Evolutionary conservation across 1,140 invertebrate species (phyloP).

Genomic region (Centruroides vittatus): DNA sequence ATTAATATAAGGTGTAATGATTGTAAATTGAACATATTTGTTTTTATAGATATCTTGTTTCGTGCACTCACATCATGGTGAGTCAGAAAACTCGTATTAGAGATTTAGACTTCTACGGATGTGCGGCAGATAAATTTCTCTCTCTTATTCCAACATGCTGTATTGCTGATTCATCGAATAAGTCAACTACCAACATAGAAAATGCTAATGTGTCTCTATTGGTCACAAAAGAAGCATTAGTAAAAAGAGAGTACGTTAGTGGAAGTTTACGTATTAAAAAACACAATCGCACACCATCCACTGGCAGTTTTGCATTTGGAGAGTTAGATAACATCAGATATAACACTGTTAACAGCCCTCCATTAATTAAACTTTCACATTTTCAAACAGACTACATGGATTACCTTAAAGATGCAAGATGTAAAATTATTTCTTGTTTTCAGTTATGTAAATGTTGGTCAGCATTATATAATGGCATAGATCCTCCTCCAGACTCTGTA

Average conservation of each 20-base stretch:
- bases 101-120: constrained; percentile 59
- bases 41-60: constrained; percentile 46
- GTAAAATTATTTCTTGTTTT: constrained; percentile 53
- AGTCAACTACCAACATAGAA: constrained; percentile 19
- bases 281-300: constrained; percentile 11
- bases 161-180: constrained; percentile 11
- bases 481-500: constrained; percentile 27
- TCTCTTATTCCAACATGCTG: constrained; percentile 51
- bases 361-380: too few species aligned
- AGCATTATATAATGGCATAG: constrained; percentile 51
- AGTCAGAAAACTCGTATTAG: constrained; percentile 59
- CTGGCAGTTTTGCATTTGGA: constrained; percentile 13
- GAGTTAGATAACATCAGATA: constrained; percentile 1
- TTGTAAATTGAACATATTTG: not conserved
- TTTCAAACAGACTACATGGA: constrained; percentile 26
- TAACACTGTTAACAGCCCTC: too few species aligned
- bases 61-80: constrained; percentile 79
- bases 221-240: not conserved
- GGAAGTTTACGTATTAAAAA: constrained; percentile 12
- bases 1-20: too few species aligned
- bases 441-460: constrained; percentile 61
- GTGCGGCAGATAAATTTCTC: constrained; percentile 61
- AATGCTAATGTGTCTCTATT: not conserved
- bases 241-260: not conserved
- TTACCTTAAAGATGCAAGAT: constrained; percentile 57